phyloP scores from a whole-genome alignment of 2,888 invertebrate genomes.

The Sarcophaga subvicina region DNA sequence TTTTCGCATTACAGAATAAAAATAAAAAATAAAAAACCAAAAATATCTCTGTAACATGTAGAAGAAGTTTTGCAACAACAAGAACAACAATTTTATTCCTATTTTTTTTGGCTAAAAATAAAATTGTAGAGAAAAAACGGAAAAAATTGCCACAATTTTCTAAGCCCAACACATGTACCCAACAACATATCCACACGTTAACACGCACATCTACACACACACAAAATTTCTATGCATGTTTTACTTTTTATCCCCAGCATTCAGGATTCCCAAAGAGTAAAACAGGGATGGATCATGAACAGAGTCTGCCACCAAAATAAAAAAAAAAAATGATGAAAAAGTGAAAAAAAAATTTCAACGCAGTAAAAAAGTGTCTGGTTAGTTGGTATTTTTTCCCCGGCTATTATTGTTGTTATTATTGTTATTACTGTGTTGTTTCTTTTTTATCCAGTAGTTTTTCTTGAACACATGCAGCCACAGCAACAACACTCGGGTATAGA shows the following conservation, averaged over 20 bases:
- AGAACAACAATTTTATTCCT: constrained; percentile 19
- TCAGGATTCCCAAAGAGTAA: not conserved
- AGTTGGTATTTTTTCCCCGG: constrained; percentile 54
- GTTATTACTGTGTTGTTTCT: constrained; percentile 1
- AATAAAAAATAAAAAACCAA: constrained; percentile 32
- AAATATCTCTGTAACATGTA: not conserved
- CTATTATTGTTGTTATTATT: not conserved
- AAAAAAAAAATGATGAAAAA: constrained; percentile 3
- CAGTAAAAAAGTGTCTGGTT: constrained; percentile 58
- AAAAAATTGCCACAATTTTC: constrained; percentile 31
- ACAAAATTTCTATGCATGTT: constrained; percentile 20
- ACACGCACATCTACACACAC: not conserved
- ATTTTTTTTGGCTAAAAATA: not conserved
- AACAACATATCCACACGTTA: too few relatives aligned
- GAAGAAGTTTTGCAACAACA: constrained; percentile 35
- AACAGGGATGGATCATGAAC: not conserved
- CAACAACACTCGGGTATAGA: constrained; percentile 53
- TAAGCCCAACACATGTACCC: not conserved
- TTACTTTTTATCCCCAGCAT: constrained; percentile 5
- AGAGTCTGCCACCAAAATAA: constrained; percentile 30
- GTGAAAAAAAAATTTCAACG: constrained; percentile 18
- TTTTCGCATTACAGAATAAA: constrained; percentile 43
- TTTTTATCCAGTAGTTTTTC: not conserved
- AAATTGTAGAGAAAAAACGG: constrained; percentile 3
- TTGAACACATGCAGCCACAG: constrained; percentile 25